A percentile compares a stretch with the other conserved stretches of the same genome.
phyloP scores from a whole-genome alignment of 2,113 vertebrate species.

The Macaca nemestrina region DNA sequence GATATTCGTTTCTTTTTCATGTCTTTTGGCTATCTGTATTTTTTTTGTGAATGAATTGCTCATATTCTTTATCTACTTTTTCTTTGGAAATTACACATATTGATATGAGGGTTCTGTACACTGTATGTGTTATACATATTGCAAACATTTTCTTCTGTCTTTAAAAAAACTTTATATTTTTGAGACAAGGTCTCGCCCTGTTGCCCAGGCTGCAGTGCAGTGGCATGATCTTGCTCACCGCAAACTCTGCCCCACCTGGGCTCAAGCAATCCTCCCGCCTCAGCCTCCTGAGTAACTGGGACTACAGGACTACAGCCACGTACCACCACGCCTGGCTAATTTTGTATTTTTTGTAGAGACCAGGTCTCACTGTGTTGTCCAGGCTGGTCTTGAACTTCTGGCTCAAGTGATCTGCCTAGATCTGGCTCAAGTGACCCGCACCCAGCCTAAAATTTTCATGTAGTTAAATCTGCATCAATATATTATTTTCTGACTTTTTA shows the following conservation, averaged over 20 bases:
- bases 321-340: too few species aligned
- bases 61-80: background rate
- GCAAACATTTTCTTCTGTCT: background rate
- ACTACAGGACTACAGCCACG: too few species aligned
- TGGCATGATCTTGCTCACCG: too few species aligned
- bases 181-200: background rate
- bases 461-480: background rate
- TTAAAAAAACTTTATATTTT: background rate
- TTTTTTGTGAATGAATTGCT: background rate
- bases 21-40: background rate
- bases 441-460: background rate
- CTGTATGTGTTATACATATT: background rate
- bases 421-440: background rate
- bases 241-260: too few species aligned
- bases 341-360: too few species aligned
- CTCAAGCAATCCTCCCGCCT: too few species aligned
- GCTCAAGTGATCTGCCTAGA: background rate
- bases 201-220: too few species aligned
- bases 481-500: slow-evolving; percentile 7
- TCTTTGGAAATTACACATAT: background rate
- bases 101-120: background rate
- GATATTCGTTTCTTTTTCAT: background rate
- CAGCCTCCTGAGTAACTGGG: too few species aligned
- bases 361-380: background rate
- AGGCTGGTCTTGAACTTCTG: background rate